Base-by-base conservation (phyloP, 2,888 invertebrate genomes). In the Melipona bicolor region DNA sequence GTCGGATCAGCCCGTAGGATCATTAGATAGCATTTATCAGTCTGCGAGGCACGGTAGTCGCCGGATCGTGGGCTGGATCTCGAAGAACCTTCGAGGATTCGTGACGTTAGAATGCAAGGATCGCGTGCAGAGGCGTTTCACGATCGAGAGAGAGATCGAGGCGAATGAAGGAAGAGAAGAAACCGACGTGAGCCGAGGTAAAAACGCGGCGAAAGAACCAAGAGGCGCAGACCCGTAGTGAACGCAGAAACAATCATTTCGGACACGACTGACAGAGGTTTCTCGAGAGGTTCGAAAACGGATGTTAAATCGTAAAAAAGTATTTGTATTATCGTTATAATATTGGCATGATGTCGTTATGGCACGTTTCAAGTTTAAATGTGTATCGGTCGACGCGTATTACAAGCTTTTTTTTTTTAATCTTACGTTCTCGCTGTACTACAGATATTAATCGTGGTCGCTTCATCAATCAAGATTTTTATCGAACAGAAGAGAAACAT, bases 261-360 rank as follows among this genome's bases (percentile, higher is more conserved):
- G 24, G 24, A 27, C 50, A 69, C 73, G 81, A 90, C 88, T 87
- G 92, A 91, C 90, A 90, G 92, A 92, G 91, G 88, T 49, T 27
- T 27, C 36, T 54, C 15, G 17, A 87, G 87, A 84, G 87, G 85
- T 87, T 89, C 84, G 72, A 92, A 59, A 90, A 93, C 89, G 84
- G 90, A 91, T 90, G 84, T 87, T 90, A 43, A 92, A 92, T 91
- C 32, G 91, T 92, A 92, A 92, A 93, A 92, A 93, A 92, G 64
- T 92, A 93, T 75, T 43, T 90, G 90, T 90, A 92, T 92, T 93
- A 94, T 93, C 88, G 32, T 27, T 89, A 89, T 93, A 94, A 93
- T 92, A 93, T 94, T 94, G 94, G 94, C 94, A 94, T 94, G 93
- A 93, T 93, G 93, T 94, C 92, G 86, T 92, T 94, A 94, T 94